Evolutionary conservation across 2,113 vertebrate species (phyloP), one percentile per base, ranked within the genome.

Genomic region (Platysternon megacephalum): DNA sequence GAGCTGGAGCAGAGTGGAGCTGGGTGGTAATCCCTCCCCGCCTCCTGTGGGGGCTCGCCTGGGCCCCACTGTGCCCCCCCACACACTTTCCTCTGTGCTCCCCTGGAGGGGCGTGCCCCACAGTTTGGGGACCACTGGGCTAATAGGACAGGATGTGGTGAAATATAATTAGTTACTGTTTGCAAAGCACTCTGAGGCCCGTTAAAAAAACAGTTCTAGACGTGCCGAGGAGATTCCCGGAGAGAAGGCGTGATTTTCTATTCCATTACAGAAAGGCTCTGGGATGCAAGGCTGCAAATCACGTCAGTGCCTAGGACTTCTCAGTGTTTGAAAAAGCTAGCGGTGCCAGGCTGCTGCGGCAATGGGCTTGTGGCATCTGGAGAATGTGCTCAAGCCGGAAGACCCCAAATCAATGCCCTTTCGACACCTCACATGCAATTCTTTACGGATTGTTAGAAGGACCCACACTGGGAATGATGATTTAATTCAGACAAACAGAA

Each of bases 251-350:
- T n/a, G 35, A n/a, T 10, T 39, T 72, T 21, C 65, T 22, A 1
- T 39, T 22, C n/a, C 35, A 5, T 72, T 72, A 39, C 5, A 12
- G 22, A 76, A 6, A n/a, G 79, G 29, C 26, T 85, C 10, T 48
- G 32, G 79, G 11, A 61, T 76, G 35, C 72, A n/a, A 91, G 61
- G 3, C 82, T 6, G 21, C 49, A 9, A 13, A 89, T 72, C 55
- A 44, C 52, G 61, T 89, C 72, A 56, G 90, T 0, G 80, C 32
- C 29, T 58, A 79, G 79, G 58, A 55, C 85, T 32, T 0, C 0
- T 22, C 42, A 42, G 35, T 7, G 5, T 26, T 11, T 1, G 14
- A 78, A 39, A 11, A 85, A 89, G 79, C 10, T 82, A 65, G 44
- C 65, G 24, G 74, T 89, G 90, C 42, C 61, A 55, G 86, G 78